Evolutionary conservation across 2,888 invertebrate species (phyloP), one percentile per base, ranked within the genome.

Genomic region (Stenurella melanura): DNA sequence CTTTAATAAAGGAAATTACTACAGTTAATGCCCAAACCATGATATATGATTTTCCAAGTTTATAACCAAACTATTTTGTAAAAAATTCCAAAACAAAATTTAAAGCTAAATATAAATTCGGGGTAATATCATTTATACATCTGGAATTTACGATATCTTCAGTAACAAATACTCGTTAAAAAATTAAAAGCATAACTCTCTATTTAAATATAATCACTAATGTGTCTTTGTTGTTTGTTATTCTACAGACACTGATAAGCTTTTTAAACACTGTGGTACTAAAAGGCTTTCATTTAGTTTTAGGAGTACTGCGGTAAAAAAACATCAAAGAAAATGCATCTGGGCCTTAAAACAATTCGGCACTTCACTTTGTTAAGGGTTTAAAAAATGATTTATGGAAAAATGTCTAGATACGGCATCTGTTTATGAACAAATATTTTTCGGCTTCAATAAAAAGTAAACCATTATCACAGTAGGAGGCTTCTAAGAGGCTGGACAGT

Each of bases 341-440:
- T 60, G 58, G 7, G 42, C 0, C 21, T 60, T 42, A 70, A 60
- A 60, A 70, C 70, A 70, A 50, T 70, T 60, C 19, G 60, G 42
- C 34, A 60, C 60, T 70, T 38, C 17, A 58, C 4, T 57, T 11
- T 38, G 11, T 58, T 34, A 50, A 38, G 60, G 70, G 70, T 42
- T 60, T 17, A 42, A 5, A 34, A 68, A 69, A 78, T 78, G 77
- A 80, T 80, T 80, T 77, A 80, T 80, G 72, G 57, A 69, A 74
- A 73, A 73, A 66, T 67, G 78, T 78, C 78, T 60, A 76, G 77
- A 78, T 78, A 61, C 70, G 75, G 77, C 78, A 78, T 80, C 78
- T 80, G 80, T 77, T 80, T 78, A 78, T 74, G 75, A 77, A 78
- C 80, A 78, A 78, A 80, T 78, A 80, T 80, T 77, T 77, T 76